These are phyloP conservation scores for Heterotilapia buettikoferi DNA, from an alignment of 2,113 vertebrate genomes.

Conservation along the genomic window DNA sequence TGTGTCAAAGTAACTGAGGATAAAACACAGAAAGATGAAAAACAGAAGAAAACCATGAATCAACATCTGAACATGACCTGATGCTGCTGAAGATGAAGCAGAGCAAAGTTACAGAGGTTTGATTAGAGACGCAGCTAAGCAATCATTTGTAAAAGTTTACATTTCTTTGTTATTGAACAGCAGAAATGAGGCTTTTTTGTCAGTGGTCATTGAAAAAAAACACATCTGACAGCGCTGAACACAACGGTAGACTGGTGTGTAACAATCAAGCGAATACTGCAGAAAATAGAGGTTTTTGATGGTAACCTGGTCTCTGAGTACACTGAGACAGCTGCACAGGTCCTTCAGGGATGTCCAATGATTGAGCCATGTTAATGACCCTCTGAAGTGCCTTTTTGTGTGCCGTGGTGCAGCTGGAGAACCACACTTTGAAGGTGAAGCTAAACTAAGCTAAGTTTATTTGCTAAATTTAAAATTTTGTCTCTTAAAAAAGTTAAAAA, in stretches of 20 bases:
- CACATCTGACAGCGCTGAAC: neutral
- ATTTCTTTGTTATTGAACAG: neutral
- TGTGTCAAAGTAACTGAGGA: neutral
- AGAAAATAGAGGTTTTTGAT: neutral
- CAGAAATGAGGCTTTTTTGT: neutral
- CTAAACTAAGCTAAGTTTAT: neutral
- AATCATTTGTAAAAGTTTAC: neutral
- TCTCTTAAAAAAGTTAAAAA: neutral
- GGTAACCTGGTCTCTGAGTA: neutral
- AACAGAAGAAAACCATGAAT: neutral
- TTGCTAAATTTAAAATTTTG: neutral
- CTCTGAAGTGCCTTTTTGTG: neutral
- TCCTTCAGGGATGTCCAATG: neutral
- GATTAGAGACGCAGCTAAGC: neutral
- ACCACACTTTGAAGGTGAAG: neutral
- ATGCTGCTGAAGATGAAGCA: neutral
- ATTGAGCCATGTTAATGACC: rapidly evolving
- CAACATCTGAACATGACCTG: neutral
- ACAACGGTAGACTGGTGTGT: neutral
- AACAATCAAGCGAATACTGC: neutral
- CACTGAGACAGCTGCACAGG: neutral
- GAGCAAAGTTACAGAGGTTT: neutral
- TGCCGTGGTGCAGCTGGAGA: neutral
- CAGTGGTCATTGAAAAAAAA: rapidly evolving
- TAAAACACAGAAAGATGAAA: neutral